Base-by-base conservation (phyloP, 2,113 vertebrate genomes). In the Microtus oregoni region DNA sequence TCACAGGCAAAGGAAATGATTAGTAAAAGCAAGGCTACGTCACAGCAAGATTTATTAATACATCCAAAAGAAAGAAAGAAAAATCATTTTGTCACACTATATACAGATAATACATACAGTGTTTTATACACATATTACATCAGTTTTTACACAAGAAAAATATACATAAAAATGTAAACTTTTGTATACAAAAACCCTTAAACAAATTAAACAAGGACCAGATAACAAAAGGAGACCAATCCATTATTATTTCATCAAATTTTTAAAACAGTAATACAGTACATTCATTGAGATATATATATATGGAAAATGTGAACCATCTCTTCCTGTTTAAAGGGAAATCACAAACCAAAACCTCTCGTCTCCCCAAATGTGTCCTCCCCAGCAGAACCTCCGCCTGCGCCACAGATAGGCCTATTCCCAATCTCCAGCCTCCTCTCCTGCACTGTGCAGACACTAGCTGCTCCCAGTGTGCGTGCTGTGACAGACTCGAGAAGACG, bases 121-220 rank as follows among this genome's bases (percentile, higher is more conserved):
- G 99, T 99, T 99, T 99, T 99, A 99, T 99, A 99, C 99, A 99
- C 99, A 99, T 99, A 99, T 99, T 99, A 99, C 99, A 99, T 99
- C 97, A 98, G 98, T 99, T 99, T 99, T 99, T 99, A 99, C 99
- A 99, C 99, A 99, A 99, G 99, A 99, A 99, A 99, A 99, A 99
- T 99, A 99, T 99, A 99, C 99, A 99, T 99, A 99, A 99, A 99
- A 99, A 99, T 99, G 99, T 99, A 99, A 99, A 99, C 99, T 98
- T 99, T 99, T 99, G 99, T 99, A 99, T 99, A 99, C 99, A 99
- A 99, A 99, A 99, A 99, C 99, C 99, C 99, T 99, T 99, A 99
- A 99, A 99, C 99, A 99, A 99, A 99, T 99, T 99, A 99, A 99
- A 99, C 99, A 99, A 99, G 99, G 99, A 99, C 99, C 99, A 99